Evolutionary conservation across 2,888 invertebrate species (phyloP).

Genomic region (Stramonita haemastoma): DNA sequence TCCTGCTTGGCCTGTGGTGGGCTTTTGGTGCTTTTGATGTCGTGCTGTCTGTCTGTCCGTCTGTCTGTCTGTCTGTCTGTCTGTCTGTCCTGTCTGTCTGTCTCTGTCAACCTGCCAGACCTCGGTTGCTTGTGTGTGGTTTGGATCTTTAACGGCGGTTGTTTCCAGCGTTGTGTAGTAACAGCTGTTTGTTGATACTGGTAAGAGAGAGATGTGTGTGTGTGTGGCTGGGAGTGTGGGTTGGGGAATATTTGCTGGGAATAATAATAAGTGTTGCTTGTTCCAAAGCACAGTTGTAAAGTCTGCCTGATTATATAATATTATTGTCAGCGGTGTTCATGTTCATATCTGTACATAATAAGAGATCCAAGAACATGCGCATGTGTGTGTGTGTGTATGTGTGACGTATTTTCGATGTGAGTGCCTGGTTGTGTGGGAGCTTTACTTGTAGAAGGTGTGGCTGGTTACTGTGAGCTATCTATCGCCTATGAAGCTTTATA

Average conservation of each 20-base stretch:
- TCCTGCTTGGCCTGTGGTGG: constrained; percentile 26
- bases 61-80: too few relatives aligned
- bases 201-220: neutral
- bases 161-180: neutral
- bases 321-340: neutral
- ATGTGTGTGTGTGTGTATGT: neutral
- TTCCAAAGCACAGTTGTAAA: neutral
- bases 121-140: neutral
- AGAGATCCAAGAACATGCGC: neutral
- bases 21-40: constrained; percentile 26
- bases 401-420: neutral
- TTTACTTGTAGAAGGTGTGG: neutral
- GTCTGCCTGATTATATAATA: neutral
- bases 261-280: neutral
- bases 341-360: neutral
- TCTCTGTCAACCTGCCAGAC: neutral
- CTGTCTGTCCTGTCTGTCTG: too few relatives aligned
- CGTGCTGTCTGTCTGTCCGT: neutral
- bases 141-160: neutral
- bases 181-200: neutral
- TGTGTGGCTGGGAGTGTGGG: neutral
- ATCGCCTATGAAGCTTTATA: neutral
- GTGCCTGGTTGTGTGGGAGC: neutral
- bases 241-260: too few relatives aligned
- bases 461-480: neutral